Evolutionary conservation across 1,140 invertebrate species (phyloP), one percentile per base, ranked within the genome.

Genomic region (Pemphigus obesinymphae): DNA sequence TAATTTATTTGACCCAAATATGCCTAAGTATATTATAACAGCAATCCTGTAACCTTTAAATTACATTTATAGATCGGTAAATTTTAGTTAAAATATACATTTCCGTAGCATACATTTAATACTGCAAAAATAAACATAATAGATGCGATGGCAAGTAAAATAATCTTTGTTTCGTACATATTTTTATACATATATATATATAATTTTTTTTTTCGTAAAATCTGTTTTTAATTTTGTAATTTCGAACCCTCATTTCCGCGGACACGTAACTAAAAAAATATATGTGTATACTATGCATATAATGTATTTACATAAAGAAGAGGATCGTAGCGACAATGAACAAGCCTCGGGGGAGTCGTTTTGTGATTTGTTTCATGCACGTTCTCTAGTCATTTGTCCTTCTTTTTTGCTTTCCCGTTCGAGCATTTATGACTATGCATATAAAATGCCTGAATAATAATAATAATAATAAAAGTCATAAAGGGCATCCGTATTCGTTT

Each of bases 341-440:
- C 53, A 58, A 11, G 48, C 31, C 53, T 58, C 75, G 11, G 17
- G 53, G 34, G 75, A 23, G 75, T 61, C 75, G 23, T 80, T 80
- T 78, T 63, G 34, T 43, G 55, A 40, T 61, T 80, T 80, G 53
- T 80, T 80, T 76, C 31, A 37, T 55, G 50, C 48, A 53, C 31
- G 31, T 37, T 45, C 31, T 58, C 31, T 58, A 5, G 13, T 70
- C n/a, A 43, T 68, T 68, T 34, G 20, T n/a, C n/a, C n/a, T n/a
- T n/a, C n/a, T 68, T 68, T 72, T 20, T 72, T 43, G 11, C 43
- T 70, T 55, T 55, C 11, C 31, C 23, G 17, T 40, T 80, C 3
- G 15, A 61, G 34, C 34, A 40, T 58, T 78, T 61, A 80, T 80
- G 53, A 61, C 37, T 63, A n/a, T 61, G 37, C 37, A 23, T 48